phyloP scores from a whole-genome alignment of 2,888 invertebrate species.

The Synanthedon formicaeformis region DNA sequence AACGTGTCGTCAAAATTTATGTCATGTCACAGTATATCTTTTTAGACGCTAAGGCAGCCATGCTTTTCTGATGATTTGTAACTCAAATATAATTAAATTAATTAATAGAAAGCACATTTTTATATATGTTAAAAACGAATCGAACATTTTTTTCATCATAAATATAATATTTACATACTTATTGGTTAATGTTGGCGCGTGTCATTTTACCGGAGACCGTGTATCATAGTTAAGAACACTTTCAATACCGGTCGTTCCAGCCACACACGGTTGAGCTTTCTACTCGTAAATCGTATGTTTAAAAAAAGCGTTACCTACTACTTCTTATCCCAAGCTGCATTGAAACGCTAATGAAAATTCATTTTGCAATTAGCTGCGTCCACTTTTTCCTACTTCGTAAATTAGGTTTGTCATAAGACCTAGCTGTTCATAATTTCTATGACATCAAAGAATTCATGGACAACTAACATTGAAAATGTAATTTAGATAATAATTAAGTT shows the following conservation, averaged over 20 bases:
- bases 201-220: not conserved
- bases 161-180: not conserved
- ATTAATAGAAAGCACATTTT: not conserved
- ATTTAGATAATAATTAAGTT: too few species aligned
- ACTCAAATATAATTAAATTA: not conserved
- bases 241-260: conserved; percentile 11
- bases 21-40: too few species aligned
- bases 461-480: too few species aligned
- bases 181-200: not conserved
- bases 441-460: too few species aligned
- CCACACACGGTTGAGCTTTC: not conserved
- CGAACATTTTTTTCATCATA: not conserved
- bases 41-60: too few species aligned
- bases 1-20: too few species aligned
- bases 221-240: conserved; percentile 6
- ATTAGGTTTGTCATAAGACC: too few species aligned
- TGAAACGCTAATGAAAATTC: too few species aligned
- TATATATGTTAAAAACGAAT: not conserved
- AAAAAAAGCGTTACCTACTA: conserved; percentile 1
- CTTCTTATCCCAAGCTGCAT: too few species aligned
- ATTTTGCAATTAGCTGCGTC: too few species aligned
- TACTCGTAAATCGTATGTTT: not conserved
- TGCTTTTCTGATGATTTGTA: not conserved
- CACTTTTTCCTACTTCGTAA: too few species aligned
- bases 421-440: too few species aligned